A percentile compares a stretch with the other conserved stretches of the same genome.
phyloP scores from a whole-genome alignment of 1,140 invertebrate species.

The Heliothis virescens region DNA sequence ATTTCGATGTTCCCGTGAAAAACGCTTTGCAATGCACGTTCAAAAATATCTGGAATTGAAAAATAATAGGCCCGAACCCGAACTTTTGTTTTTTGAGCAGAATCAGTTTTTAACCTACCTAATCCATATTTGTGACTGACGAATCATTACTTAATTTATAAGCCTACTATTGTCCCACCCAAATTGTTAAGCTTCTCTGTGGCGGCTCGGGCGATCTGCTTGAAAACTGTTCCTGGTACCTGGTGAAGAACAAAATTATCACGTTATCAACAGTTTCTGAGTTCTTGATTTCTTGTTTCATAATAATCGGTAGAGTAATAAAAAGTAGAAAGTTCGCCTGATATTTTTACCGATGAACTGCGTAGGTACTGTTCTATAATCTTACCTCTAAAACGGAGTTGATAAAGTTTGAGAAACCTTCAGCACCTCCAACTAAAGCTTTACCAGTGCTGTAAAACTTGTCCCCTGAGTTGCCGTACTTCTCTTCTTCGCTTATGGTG shows the following conservation, averaged over 20 bases:
- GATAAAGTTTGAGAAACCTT: constrained; percentile 87
- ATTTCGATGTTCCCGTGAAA: no score
- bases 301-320: no score
- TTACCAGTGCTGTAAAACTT: constrained; percentile 86
- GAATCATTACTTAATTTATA: constrained; percentile 58
- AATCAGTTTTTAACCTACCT: no score
- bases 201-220: constrained; percentile 66
- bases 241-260: constrained; percentile 51
- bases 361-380: neutral
- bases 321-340: neutral
- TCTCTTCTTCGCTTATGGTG: constrained; percentile 89
- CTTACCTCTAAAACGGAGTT: constrained; percentile 77
- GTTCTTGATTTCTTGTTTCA: no score
- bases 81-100: no score
- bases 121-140: no score
- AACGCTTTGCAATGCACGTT: no score
- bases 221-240: constrained; percentile 72
- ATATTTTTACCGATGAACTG: neutral
- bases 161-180: constrained; percentile 75
- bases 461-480: constrained; percentile 90
- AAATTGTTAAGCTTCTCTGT: constrained; percentile 79
- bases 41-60: no score
- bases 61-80: no score
- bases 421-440: constrained; percentile 87
- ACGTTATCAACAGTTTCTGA: neutral